Conservation (phyloP, 2,797 vertebrate species). For the Channallabes apus region DNA sequence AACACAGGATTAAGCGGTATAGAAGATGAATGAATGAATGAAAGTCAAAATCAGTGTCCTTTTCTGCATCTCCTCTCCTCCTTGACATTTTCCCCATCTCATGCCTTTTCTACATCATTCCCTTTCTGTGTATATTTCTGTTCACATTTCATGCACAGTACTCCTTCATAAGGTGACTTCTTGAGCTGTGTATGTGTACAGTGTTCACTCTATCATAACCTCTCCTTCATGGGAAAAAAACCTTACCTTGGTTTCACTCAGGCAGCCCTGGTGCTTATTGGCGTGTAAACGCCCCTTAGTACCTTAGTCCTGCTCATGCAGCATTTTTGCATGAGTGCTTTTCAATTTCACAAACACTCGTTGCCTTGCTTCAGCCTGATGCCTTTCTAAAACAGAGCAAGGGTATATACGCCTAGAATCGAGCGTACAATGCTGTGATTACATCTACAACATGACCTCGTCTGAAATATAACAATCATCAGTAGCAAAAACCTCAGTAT, state of each 20-base stretch:
- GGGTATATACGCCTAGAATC: conserved; percentile 7
- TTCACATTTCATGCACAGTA: not conserved
- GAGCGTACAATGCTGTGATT: conserved; percentile 1
- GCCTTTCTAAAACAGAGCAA: conserved; percentile 42
- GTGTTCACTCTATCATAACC: conserved; percentile 4
- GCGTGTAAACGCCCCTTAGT: conserved; percentile 49
- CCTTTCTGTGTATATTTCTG: not conserved
- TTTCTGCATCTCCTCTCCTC: no score
- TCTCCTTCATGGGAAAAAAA: conserved; percentile 13
- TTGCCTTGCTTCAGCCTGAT: conserved; percentile 46
- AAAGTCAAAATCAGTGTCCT: not conserved
- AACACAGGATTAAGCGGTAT: no score
- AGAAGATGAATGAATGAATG: no score
- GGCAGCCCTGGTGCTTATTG: conserved; percentile 40
- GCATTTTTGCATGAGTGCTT: conserved; percentile 54
- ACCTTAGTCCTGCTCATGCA: conserved; percentile 41
- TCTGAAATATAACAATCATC: conserved; percentile 7
- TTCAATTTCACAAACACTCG: conserved; percentile 57
- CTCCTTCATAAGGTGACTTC: conserved; percentile 6
- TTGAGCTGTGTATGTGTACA: not conserved
- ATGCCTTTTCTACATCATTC: not conserved
- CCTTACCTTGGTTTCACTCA: conserved; percentile 25
- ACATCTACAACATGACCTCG: not conserved
- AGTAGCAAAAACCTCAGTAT: not conserved
- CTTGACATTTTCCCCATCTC: not conserved